Base-by-base conservation (phyloP, 2,113 vertebrate genomes). In the Oncorhynchus nerka region DNA sequence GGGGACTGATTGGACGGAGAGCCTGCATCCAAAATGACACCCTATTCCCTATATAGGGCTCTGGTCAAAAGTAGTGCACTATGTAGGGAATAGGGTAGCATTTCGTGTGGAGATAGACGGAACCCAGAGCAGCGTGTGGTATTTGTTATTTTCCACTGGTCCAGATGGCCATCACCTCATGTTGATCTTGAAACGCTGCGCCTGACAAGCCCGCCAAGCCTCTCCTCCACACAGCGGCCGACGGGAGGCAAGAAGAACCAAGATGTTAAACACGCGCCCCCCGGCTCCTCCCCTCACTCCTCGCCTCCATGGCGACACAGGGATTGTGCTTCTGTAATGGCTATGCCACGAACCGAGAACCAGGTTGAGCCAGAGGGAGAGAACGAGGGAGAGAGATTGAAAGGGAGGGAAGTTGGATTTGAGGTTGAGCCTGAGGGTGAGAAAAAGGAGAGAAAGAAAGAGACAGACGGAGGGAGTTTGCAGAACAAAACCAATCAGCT, bases 161-260 rank as follows among this genome's bases (percentile, higher is more conserved):
- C 85, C 87, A 90, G 89, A 90, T 88, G 85, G 88, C 84, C 68
- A 68, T 83, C 84, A 84, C 81, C 87, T 85, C 20, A 45, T 91
- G 88, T 88, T 89, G 86, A 81, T 89, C 80, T 87, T 86, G 77
- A 83, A 83, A 76, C 68, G 0, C 9, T 55, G 3, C 7, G 49
- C 75, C 68, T 79, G 88, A 84, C 86, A 89, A 84, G 66, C 34
- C 68, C 62, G 61, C 48, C 72, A 26, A 67, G 20, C 12, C 26
- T 67, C 24, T 28, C 13, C 9, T 22, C 34, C 79, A 74, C 39
- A 19, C 20, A 28, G 75, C 72, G 65, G 71, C 81, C 74, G 68
- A 87, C 74, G 68, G 86, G 87, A 80, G 74, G 77, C 16, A 4
- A 55, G 51, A 19, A 55, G 15, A 85, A 81, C 59, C 57, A 66